Conservation (phyloP, 35 echinoderm and acorn worm species). For the Heliocidaris tuberculata region DNA sequence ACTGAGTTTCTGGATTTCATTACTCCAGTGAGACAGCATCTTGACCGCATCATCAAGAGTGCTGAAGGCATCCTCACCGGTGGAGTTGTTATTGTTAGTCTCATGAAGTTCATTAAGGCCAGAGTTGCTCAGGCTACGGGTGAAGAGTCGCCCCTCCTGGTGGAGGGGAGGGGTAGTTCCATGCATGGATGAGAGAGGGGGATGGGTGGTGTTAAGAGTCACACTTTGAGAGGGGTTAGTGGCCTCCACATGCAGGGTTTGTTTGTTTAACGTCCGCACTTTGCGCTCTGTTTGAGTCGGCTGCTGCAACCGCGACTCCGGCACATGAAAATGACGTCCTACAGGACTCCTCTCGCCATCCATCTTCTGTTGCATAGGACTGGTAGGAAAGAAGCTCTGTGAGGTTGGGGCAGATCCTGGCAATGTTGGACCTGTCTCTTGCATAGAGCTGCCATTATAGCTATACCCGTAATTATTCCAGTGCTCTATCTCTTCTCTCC, state of each 20-base stretch:
- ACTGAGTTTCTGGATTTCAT: constrained; percentile 50
- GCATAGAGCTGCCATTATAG: background rate
- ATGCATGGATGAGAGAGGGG: constrained; percentile 23
- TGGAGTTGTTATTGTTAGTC: constrained; percentile 36
- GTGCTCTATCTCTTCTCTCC: constrained; percentile 20
- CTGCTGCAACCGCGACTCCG: background rate
- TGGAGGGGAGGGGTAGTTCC: background rate
- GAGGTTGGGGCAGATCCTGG: background rate
- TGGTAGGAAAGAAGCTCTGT: constrained; percentile 20
- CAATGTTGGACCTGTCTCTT: background rate
- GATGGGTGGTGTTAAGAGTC: constrained; percentile 30
- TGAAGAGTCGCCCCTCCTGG: background rate
- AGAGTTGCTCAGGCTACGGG: constrained; percentile 21
- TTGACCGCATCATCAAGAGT: constrained; percentile 61
- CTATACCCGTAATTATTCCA: constrained; percentile 23
- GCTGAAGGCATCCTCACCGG: constrained; percentile 46
- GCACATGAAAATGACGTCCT: background rate
- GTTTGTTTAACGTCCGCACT: constrained; percentile 39
- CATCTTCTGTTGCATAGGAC: background rate
- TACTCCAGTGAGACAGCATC: constrained; percentile 64
- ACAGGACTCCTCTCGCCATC: background rate
- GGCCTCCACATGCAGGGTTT: constrained; percentile 41
- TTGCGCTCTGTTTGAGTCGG: background rate
- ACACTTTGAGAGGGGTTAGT: constrained; percentile 38
- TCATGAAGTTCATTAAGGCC: constrained; percentile 42